Conservation (phyloP, 1,140 invertebrate genomes). For the Lepidurus arcticus region DNA sequence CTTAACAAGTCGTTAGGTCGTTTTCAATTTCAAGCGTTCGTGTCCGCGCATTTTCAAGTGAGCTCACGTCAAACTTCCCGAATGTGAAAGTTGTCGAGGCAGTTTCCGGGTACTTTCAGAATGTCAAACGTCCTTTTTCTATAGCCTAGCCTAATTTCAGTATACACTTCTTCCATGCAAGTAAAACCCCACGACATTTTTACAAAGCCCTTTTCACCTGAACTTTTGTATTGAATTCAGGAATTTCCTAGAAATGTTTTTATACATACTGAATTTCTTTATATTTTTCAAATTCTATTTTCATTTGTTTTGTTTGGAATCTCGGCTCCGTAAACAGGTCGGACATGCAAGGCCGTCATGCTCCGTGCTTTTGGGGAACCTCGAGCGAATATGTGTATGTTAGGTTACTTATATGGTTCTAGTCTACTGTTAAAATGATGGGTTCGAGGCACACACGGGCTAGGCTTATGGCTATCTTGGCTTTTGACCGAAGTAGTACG, state of each 20-base stretch:
- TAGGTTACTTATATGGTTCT: background rate
- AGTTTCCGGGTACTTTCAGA: background rate
- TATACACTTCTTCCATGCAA: background rate
- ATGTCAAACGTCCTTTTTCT: background rate
- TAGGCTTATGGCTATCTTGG: background rate
- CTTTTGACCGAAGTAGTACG: background rate
- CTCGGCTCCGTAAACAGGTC: background rate
- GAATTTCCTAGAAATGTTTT: too few species aligned
- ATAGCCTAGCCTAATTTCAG: background rate
- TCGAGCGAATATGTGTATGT: background rate
- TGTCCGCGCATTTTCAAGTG: constrained; percentile 2
- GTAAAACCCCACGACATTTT: too few species aligned
- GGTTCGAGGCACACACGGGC: background rate
- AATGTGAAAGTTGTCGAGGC: background rate
- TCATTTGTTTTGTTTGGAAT: background rate
- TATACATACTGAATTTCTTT: background rate
- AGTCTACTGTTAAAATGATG: background rate
- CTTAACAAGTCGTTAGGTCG: background rate
- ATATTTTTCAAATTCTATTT: background rate
- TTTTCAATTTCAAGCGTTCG: constrained; percentile 1
- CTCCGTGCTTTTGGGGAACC: background rate
- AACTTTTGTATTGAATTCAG: too few species aligned
- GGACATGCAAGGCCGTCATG: background rate
- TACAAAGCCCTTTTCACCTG: too few species aligned
- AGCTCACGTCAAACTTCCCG: background rate